Conservation (phyloP, 2,113 vertebrate genomes). For the Halcyon malimbica region DNA sequence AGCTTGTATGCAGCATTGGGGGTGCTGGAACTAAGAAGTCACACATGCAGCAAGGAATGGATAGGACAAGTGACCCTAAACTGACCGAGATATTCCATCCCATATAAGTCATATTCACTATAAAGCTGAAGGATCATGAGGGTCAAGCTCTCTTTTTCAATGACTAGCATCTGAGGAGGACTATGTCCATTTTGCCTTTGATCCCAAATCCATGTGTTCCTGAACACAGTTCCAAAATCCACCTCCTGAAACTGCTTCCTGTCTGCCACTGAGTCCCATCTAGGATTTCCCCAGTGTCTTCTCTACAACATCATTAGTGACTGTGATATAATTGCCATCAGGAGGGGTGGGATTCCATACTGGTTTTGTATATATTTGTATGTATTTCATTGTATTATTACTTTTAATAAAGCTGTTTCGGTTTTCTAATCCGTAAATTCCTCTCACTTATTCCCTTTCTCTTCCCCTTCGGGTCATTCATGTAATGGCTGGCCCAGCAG, state of each 20-base stretch:
- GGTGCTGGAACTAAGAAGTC: neutral
- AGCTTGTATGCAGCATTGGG: neutral
- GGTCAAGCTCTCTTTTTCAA: neutral
- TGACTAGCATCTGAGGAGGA: too few species aligned
- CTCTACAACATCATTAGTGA: neutral
- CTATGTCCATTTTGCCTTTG: too few species aligned
- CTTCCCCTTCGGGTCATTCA: neutral
- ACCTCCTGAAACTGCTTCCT: neutral
- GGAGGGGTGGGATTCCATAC: neutral
- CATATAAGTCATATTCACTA: neutral
- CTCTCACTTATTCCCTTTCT: neutral
- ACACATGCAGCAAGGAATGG: neutral
- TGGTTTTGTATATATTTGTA: too few species aligned
- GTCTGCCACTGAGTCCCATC: neutral
- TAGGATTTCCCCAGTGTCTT: too few species aligned
- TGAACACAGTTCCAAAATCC: neutral
- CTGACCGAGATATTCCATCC: neutral
- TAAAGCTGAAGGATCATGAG: neutral
- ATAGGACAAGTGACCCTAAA: neutral
- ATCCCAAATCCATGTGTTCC: neutral
- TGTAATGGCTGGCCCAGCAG: neutral
- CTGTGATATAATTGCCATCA: neutral
- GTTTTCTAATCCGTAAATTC: neutral
- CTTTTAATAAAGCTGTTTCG: neutral
- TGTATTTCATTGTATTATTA: neutral